A percentile compares a stretch with the other conserved stretches of the same genome.
These are phyloP conservation scores for Caenorhabditis becei DNA, from an alignment of 2,888 invertebrate species.

Conservation along the genomic window DNA sequence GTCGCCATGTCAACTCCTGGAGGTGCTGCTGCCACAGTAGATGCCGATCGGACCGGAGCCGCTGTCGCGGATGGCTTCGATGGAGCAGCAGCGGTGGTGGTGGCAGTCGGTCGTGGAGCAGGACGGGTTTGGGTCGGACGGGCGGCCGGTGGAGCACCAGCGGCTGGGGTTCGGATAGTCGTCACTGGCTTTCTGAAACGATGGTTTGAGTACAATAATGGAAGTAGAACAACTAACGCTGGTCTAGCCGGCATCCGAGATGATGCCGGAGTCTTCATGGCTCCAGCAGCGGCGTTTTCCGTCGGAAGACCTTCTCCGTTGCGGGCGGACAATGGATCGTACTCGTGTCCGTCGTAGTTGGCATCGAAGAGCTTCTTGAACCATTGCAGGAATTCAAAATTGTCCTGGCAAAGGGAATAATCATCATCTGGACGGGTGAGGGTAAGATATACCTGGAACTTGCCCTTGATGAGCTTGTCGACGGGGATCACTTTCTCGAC, in stretches of 20 bases:
- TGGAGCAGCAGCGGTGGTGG: conserved; percentile 14
- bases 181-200: conserved; percentile 47
- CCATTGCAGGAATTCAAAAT: conserved; percentile 99
- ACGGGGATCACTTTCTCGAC: conserved; percentile 99
- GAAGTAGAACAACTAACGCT: background rate
- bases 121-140: conserved; percentile 37
- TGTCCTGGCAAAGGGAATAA: conserved; percentile 85
- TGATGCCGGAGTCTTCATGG: conserved; percentile 27
- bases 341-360: conserved; percentile 97
- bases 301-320: conserved; percentile 81
- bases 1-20: conserved; percentile 51
- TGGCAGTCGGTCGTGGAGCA: conserved; percentile 10
- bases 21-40: conserved; percentile 58
- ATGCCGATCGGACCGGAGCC: conserved; percentile 45
- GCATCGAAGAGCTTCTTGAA: conserved; percentile 99
- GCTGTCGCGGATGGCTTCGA: conserved; percentile 27
- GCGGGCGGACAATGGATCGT: conserved; percentile 93
- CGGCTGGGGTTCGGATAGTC: conserved; percentile 49
- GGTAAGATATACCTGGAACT: conserved; percentile 95
- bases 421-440: conserved; percentile 33
- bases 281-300: conserved; percentile 46
- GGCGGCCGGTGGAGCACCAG: conserved; percentile 32
- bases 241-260: conserved; percentile 53
- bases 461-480: conserved; percentile 98
- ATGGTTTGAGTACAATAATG: background rate